Conservation (phyloP, 2,113 vertebrate species). For the Rhinolophus ferrumequinum region DNA sequence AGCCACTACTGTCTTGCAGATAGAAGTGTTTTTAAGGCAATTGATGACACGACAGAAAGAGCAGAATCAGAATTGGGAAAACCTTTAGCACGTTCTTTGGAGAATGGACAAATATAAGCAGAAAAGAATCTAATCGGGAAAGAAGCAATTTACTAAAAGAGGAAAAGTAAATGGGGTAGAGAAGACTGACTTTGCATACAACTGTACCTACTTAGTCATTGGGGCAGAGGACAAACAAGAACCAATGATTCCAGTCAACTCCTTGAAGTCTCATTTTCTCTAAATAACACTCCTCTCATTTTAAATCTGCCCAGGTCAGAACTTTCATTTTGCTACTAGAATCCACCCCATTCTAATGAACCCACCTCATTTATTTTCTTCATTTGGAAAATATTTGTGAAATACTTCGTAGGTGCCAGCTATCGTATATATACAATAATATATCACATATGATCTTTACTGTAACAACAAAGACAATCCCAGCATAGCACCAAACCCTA, state of each 20-base stretch:
- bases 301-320: conserved; percentile 8
- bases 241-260: not conserved
- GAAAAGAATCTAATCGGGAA: not conserved
- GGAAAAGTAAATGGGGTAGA: not conserved
- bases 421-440: not conserved
- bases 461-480: not conserved
- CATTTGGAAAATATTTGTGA: conserved; percentile 1
- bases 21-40: conserved; percentile 18
- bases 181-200: not conserved
- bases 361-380: not conserved
- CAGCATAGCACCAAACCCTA: not conserved
- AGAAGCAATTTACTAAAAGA: conserved; percentile 25
- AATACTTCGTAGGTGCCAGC: not conserved
- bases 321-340: not conserved
- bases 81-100: not conserved
- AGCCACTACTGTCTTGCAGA: conserved; percentile 24
- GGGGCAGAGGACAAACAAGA: not conserved
- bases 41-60: conserved; percentile 5
- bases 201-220: not conserved
- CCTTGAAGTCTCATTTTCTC: conserved; percentile 20
- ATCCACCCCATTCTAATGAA: not conserved
- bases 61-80: conserved; percentile 49
- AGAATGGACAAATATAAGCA: conserved; percentile 21
- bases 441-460: not conserved
- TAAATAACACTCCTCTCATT: not conserved